Percentiles rank a stretch among this genome's conserved stretches.
Evolutionary conservation across 1,140 invertebrate genomes (phyloP).

Genomic region (Halotydeus destructor): DNA sequence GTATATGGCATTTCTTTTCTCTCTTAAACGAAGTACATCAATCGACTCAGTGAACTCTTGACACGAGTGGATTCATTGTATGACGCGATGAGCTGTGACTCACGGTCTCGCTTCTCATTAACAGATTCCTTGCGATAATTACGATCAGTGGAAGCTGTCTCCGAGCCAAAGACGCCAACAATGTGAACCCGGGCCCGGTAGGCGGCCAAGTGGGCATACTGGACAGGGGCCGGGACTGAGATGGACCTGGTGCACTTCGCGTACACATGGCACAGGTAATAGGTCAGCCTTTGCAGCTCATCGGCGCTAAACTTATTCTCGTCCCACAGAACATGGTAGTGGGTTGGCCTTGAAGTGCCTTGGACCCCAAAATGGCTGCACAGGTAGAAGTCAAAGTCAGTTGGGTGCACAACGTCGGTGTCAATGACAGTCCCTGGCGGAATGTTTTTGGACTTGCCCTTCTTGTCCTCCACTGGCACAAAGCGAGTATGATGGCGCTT

Average conservation of each 20-base stretch:
- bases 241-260: conserved; percentile 11
- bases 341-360: conserved; percentile 16
- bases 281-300: conserved; percentile 17
- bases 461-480: not conserved
- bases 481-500: conserved; percentile 14
- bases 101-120: no score
- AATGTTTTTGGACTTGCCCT: conserved; percentile 33
- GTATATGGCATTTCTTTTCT: no score
- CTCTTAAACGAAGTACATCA: no score
- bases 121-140: no score
- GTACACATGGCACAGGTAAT: conserved; percentile 18
- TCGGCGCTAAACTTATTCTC: conserved; percentile 16
- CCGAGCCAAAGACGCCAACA: not conserved
- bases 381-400: conserved; percentile 61
- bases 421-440: conserved; percentile 65
- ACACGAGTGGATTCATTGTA: no score
- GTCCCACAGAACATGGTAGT: conserved; percentile 17
- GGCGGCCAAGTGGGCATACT: conserved; percentile 21
- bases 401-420: conserved; percentile 49
- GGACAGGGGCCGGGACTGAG: conserved; percentile 14
- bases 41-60: no score
- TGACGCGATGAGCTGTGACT: no score
- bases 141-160: no score
- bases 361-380: conserved; percentile 36
- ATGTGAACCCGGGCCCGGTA: conserved; percentile 16